phyloP scores from a whole-genome alignment of 2,113 vertebrate species.

The Platanista minor region DNA sequence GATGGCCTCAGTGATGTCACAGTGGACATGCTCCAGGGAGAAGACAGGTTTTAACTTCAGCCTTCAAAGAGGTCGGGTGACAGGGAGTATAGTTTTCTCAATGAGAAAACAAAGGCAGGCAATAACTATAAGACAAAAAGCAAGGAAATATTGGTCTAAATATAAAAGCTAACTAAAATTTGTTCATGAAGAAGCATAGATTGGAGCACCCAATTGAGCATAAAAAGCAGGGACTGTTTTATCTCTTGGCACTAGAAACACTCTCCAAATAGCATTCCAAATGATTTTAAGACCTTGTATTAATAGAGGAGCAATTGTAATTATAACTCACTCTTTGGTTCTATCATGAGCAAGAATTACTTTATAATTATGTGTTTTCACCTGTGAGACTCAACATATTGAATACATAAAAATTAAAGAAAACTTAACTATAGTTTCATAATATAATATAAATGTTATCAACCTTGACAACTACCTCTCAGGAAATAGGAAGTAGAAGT shows the following conservation, averaged over 20 bases:
- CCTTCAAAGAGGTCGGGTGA: neutral
- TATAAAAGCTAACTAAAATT: neutral
- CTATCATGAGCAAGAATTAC: neutral
- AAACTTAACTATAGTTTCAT: neutral
- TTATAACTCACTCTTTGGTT: neutral
- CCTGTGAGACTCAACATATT: neutral
- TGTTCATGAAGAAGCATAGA: neutral
- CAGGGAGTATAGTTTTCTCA: neutral
- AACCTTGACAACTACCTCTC: neutral
- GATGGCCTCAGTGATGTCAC: neutral
- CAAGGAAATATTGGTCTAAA: neutral
- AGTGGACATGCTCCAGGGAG: neutral
- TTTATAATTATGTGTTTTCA: neutral
- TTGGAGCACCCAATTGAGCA: neutral
- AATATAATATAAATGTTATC: neutral
- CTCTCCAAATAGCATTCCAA: neutral
- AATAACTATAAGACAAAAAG: neutral
- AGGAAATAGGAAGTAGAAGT: neutral
- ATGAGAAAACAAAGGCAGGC: neutral
- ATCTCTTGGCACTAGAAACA: neutral
- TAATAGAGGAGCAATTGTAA: neutral
- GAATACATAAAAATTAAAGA: neutral
- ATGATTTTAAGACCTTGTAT: neutral
- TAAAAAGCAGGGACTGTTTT: neutral
- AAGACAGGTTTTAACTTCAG: neutral